Base-by-base conservation (phyloP, 2,888 invertebrate species). In the Lepidocyrtoides sp. region DNA sequence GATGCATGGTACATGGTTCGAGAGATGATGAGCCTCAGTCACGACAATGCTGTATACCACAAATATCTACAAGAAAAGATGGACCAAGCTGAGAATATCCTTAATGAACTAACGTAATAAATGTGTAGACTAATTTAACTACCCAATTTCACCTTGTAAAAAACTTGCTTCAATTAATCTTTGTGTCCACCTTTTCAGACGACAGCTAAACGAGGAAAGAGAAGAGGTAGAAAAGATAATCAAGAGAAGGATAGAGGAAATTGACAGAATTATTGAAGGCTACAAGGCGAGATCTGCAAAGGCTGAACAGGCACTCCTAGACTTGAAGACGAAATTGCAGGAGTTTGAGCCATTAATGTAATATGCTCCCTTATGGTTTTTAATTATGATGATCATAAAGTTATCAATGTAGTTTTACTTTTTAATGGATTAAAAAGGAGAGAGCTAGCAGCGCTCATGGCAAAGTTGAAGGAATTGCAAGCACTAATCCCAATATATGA, bases 281-380 rank as follows among this genome's bases (percentile, higher is more conserved):
- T 90, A 89, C 51, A 85, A 82, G 5, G 81, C 84, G 3, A 72
- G 92, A 44, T 92, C 90, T 1, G 84, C 90, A 4, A 91, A 91
- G 48, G 91, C 92, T 0, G 92, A 92, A 79, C 82, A 54, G 1
- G 72, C 90, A n/a, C 23, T 94, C 20, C 77, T 48, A 20, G 91
- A 92, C 23, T 77, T 93, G 17, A 89, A 83, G 26, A 44, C 77
- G 10, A 89, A 93, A 81, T 72, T 94, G 7, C 77, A 82, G 32
- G 91, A 93, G 86, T 93, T 91, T 84, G 93, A 93, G 79, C 92
- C 93, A 0, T 32, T 93, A 14, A 94, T 94, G 94, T 93, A 92
- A n/a, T n/a, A n/a, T n/a, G n/a, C n/a, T n/a, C n/a, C n/a, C n/a
- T n/a, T n/a, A n/a, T n/a, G 51, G 14, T 57, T 0, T 12, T 48